Evolutionary conservation across 2,797 vertebrate genomes (phyloP), one percentile per base, ranked within the genome.

Genomic region (Carapus acus): DNA sequence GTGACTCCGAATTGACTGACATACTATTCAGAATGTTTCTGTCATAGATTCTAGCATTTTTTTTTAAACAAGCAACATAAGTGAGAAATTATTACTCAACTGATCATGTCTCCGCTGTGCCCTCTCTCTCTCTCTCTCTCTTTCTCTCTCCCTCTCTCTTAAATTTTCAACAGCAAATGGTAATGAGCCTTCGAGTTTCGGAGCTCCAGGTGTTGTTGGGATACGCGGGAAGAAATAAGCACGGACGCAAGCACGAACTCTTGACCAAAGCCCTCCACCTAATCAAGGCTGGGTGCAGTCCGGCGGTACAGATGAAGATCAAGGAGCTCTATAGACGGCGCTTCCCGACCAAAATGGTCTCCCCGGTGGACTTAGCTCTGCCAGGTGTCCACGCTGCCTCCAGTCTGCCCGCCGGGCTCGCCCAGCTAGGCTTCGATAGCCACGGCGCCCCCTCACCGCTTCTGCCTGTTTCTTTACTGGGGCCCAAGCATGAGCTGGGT

Each of bases 101-200:
- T 9, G n/a, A n/a, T n/a, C n/a, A n/a, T n/a, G n/a, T n/a, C n/a
- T n/a, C n/a, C n/a, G n/a, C n/a, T n/a, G n/a, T n/a, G n/a, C n/a
- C n/a, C n/a, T n/a, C n/a, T n/a, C n/a, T 29, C 11, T 29, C 27
- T 29, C 11, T 11, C 27, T 29, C 3, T 59, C 65, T 59, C 73
- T 44, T 43, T 19, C 43, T 27, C 47, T 67, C 27, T 77, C 71
- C 1, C 14, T 36, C 4, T 7, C 11, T 15, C 14, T 15, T 7
- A 3, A 3, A 13, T 70, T 59, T 80, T 59, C 51, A 40, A 56
- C 88, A 99, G 96, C 96, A 98, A 98, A 99, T 98, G 96, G 94
- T 99, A 85, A 98, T 99, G 95, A 99, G 96, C 93, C 94, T 99
- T 86, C 88, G 96, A 87, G 96, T 99, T 75, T 99, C 96, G 78